A percentile compares a stretch with the other conserved stretches of the same genome.
Conservation (phyloP, 2,888 invertebrate genomes). For the Tetranychus truncatus region DNA sequence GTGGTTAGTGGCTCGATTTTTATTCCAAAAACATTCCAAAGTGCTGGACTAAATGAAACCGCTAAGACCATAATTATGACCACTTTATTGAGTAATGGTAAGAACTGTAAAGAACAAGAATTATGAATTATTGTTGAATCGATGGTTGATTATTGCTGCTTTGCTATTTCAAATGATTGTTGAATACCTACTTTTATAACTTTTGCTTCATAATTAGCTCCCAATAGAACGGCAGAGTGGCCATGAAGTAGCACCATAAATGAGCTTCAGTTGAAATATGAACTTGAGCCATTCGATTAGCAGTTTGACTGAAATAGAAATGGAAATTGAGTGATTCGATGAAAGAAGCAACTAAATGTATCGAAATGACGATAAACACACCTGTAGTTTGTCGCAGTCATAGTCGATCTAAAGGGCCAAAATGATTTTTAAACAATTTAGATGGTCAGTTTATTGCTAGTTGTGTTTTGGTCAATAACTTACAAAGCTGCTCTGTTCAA, state of each 20-base stretch:
- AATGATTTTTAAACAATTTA: not conserved
- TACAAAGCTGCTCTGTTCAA: not conserved
- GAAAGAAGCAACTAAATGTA: not conserved
- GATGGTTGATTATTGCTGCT: too few species aligned
- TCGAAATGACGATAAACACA: not conserved
- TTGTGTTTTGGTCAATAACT: not conserved
- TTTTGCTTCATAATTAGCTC: too few species aligned
- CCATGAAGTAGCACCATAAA: not conserved
- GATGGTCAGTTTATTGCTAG: not conserved
- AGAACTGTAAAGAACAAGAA: too few species aligned
- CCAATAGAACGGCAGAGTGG: too few species aligned
- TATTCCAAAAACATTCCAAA: too few species aligned
- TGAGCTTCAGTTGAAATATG: not conserved
- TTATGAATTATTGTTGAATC: too few species aligned
- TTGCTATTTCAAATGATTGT: too few species aligned
- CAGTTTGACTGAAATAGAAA: not conserved
- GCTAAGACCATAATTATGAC: too few species aligned
- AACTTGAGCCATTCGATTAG: not conserved
- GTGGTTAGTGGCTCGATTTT: too few species aligned
- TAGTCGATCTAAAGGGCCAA: not conserved
- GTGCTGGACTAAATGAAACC: too few species aligned
- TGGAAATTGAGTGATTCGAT: not conserved
- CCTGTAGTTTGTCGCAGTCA: not conserved
- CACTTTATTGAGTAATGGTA: too few species aligned
- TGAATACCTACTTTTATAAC: too few species aligned